phyloP scores from a whole-genome alignment of 2,888 invertebrate species.

The Melangyna quadrimaculata region DNA sequence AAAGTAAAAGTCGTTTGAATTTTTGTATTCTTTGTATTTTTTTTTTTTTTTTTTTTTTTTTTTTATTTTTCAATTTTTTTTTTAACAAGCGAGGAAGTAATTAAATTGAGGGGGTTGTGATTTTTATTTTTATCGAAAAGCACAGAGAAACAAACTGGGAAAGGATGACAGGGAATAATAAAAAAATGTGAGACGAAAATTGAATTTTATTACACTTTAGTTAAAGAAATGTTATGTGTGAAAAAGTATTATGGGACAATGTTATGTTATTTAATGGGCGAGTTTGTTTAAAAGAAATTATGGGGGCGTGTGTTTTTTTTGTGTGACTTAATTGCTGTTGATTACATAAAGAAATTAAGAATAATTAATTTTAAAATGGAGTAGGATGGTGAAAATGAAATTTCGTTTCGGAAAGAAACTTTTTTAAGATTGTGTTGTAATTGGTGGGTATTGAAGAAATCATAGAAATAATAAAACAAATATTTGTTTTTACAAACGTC shows the following conservation, averaged over 20 bases:
- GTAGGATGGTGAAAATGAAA: background rate
- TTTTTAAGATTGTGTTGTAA: no score
- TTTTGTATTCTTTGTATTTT: background rate
- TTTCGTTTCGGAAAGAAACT: background rate
- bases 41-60: background rate
- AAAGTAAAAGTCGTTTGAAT: slow-evolving; percentile 25
- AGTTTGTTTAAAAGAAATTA: background rate
- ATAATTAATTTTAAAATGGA: background rate
- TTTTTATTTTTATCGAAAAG: slow-evolving; percentile 1
- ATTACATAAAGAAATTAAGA: background rate
- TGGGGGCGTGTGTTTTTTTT: background rate
- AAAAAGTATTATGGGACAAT: slow-evolving; percentile 6
- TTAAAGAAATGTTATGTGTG: background rate
- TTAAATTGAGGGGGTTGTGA: slow-evolving; percentile 30
- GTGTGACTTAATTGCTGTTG: background rate
- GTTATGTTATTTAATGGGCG: slow-evolving; percentile 24
- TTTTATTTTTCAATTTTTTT: background rate
- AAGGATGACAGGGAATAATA: background rate
- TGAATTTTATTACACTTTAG: slow-evolving; percentile 43
- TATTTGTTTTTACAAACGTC: no score
- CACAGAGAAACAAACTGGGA: background rate
- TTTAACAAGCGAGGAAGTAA: slow-evolving; percentile 45
- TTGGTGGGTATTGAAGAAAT: no score
- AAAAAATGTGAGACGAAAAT: background rate
- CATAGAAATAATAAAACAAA: no score